Evolutionary conservation across 1,140 invertebrate species (phyloP).

Genomic region (Vanessa atalanta): DNA sequence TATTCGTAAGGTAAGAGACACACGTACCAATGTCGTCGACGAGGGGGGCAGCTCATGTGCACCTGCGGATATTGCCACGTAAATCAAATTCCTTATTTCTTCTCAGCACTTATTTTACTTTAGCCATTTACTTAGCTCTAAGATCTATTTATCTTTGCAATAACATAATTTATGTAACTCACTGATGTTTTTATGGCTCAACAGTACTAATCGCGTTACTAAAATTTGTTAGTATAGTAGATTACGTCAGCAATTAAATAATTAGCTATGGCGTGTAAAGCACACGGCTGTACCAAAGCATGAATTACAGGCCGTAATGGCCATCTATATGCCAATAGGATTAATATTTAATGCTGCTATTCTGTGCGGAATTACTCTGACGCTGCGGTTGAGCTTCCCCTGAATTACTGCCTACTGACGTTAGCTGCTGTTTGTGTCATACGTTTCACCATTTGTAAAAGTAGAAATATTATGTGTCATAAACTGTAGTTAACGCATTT

Average conservation of each 20-base stretch:
- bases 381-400: conserved; percentile 64
- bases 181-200: not conserved
- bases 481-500: conserved; percentile 3
- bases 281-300: conserved; percentile 40
- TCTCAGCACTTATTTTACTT: conserved; percentile 60
- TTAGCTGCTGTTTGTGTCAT: conserved; percentile 47
- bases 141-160: conserved; percentile 27
- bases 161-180: not conserved
- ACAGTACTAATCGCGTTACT: not conserved
- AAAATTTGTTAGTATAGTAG: conserved; percentile 10
- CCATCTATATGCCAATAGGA: conserved; percentile 73
- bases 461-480: conserved; percentile 23
- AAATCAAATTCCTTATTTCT: conserved; percentile 77
- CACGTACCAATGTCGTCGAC: conserved; percentile 38
- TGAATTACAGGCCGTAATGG: conserved; percentile 63
- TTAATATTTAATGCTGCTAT: conserved; percentile 75
- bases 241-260: conserved; percentile 49
- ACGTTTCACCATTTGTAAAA: conserved; percentile 46
- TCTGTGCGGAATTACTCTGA: conserved; percentile 68
- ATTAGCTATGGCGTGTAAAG: conserved; percentile 56
- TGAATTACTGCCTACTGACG: conserved; percentile 66
- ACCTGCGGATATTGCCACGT: conserved; percentile 75
- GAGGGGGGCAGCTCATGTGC: conserved; percentile 59
- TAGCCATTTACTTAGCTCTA: conserved; percentile 41
- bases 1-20: conserved; percentile 37